Percentiles rank a stretch among this genome's conserved stretches.
These are phyloP conservation scores for Hirtodrosophila histrioides DNA, from an alignment of 2,888 invertebrate species.

Conservation along the genomic window DNA sequence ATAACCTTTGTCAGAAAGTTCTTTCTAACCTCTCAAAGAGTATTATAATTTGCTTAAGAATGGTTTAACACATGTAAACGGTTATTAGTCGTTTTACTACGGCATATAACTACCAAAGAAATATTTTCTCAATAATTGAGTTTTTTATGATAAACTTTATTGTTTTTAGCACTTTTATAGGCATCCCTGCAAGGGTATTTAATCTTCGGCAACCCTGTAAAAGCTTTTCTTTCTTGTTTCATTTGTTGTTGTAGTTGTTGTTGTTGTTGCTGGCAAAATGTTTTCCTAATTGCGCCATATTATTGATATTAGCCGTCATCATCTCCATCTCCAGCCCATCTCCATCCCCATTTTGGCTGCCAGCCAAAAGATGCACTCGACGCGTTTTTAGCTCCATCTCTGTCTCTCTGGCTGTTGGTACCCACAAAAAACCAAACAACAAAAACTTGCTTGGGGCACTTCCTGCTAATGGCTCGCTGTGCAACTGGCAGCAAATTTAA, in stretches of 20 bases:
- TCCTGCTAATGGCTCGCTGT: slow-evolving; percentile 40
- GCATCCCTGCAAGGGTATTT: no score
- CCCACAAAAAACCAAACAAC: slow-evolving; percentile 4
- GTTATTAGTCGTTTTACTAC: no score
- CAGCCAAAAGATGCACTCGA: slow-evolving; percentile 59
- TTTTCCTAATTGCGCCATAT: slow-evolving; percentile 63
- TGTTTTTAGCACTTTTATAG: no score
- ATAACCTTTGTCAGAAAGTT: no score
- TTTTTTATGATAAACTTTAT: no score
- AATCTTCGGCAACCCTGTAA: no score
- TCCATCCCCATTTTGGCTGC: slow-evolving; percentile 50
- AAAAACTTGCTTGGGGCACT: slow-evolving; percentile 46
- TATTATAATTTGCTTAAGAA: no score
- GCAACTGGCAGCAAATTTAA: slow-evolving; percentile 42
- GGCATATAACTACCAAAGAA: no score
- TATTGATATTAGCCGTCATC: slow-evolving; percentile 60
- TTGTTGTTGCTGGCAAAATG: slow-evolving; percentile 33
- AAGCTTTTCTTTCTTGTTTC: slow-evolving; percentile 3
- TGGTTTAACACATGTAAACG: no score
- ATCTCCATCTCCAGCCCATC: slow-evolving; percentile 18
- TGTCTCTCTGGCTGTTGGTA: slow-evolving; percentile 1
- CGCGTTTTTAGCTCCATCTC: slow-evolving; percentile 3
- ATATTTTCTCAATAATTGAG: no score
- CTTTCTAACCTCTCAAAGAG: no score
- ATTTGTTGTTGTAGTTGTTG: slow-evolving; percentile 7